Conservation (phyloP, 2,113 vertebrate genomes). For the Otus sunia region DNA sequence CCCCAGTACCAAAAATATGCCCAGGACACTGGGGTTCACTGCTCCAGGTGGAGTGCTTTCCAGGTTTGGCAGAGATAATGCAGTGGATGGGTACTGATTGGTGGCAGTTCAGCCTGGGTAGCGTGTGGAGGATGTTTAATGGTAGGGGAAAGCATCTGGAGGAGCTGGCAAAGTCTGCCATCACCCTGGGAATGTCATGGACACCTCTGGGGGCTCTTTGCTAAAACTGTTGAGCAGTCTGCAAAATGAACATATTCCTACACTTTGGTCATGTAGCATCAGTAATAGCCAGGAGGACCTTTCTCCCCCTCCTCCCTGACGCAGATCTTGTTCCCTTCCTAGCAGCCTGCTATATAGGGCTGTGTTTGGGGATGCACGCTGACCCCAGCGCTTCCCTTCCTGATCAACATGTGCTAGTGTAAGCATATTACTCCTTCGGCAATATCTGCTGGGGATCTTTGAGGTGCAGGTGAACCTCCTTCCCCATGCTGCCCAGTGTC, state of each 20-base stretch:
- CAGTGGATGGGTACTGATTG: background rate
- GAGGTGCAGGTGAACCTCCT: background rate
- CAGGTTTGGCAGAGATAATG: background rate
- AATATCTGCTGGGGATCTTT: background rate
- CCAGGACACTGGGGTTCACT: rapidly evolving
- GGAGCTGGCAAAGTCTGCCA: background rate
- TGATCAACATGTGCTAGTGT: background rate
- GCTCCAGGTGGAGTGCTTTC: background rate
- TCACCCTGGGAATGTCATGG: rapidly evolving
- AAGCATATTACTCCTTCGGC: background rate
- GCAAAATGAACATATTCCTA: background rate
- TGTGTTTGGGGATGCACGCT: background rate
- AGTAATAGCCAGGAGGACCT: background rate
- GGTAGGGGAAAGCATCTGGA: background rate
- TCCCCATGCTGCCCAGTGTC: rapidly evolving
- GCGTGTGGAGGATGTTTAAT: rapidly evolving
- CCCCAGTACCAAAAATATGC: background rate
- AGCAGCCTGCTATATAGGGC: background rate
- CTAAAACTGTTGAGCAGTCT: background rate
- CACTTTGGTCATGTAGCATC: rapidly evolving
- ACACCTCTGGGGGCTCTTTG: background rate
- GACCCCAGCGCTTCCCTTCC: background rate
- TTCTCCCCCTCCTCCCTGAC: background rate
- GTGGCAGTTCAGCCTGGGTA: background rate
- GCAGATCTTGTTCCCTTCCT: background rate